Conservation (phyloP, 2,888 invertebrate species). For the Lordiphosa andalusiaca region DNA sequence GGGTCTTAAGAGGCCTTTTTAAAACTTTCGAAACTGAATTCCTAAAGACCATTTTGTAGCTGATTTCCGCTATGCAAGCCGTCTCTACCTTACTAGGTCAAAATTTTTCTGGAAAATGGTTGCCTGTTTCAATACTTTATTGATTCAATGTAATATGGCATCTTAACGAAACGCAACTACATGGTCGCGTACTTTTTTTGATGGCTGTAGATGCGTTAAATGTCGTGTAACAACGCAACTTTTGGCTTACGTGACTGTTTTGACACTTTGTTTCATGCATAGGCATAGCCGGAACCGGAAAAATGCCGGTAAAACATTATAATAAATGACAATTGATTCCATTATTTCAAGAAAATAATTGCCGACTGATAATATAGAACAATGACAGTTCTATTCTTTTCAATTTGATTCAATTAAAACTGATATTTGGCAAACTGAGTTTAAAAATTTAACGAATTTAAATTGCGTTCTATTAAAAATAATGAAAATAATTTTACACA, state of each 20-base stretch:
- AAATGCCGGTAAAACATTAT: conserved; percentile 1
- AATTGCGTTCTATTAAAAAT: conserved; percentile 63
- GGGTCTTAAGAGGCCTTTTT: too few species aligned
- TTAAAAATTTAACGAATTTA: conserved; percentile 51
- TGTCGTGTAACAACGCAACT: conserved; percentile 24
- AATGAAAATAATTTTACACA: conserved; percentile 49
- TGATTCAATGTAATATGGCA: too few species aligned
- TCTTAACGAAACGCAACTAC: too few species aligned
- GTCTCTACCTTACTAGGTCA: too few species aligned
- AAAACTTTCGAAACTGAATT: too few species aligned
- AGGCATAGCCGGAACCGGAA: conserved; percentile 14
- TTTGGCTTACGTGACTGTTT: conserved; percentile 53
- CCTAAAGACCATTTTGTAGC: too few species aligned
- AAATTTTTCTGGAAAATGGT: too few species aligned
- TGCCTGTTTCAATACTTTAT: too few species aligned
- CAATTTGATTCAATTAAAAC: conserved; percentile 40
- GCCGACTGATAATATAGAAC: background rate
- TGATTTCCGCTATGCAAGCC: too few species aligned
- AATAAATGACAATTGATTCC: conserved; percentile 5
- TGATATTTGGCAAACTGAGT: conserved; percentile 28
- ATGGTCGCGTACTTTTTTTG: too few species aligned
- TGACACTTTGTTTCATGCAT: conserved; percentile 14
- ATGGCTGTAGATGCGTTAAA: background rate
- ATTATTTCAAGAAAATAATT: background rate
- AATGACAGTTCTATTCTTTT: conserved; percentile 35